Evolutionary conservation across 1,140 invertebrate species (phyloP), one percentile per base, ranked within the genome.

Genomic region (Coptotermes formosanus): DNA sequence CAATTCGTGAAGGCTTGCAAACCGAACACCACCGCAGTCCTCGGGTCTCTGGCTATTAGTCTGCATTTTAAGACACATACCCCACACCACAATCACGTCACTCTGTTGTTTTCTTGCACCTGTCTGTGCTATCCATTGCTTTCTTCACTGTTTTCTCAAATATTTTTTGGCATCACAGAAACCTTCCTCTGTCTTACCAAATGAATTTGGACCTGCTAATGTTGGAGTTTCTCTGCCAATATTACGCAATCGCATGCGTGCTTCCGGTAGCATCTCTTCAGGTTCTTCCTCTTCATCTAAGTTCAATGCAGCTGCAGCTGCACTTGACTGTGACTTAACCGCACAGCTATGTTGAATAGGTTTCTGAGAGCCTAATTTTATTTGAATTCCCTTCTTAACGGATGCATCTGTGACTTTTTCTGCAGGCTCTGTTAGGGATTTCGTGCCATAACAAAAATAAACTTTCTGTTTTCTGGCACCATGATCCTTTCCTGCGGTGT

Each of bases 171-270:
- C 94, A 92, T 98, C 97, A 90, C 96, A 97, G 90, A 98, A 98
- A 43, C 97, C 97, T 90, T 97, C 96, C 89, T 97, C 96, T 4
- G 97, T 97, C 92, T 98, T 98, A 0, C 97, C 97, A 92, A 98
- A 98, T 1, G 97, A 97, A 92, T 98, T 98, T 23, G 97, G 97
- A n/a, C 97, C 97, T 8, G 97, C 96, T 16, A 97, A 98, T 48
- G 97, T 98, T 84, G 97, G 97, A 9, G 97, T 98, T 90, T 98
- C 96, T 87, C 97, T 97, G 88, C 97, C 97, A 91, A 98, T 97
- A 92, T 98, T 98, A 91, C 96, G 94, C 97, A 98, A 98, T 87
- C 97, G 94, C 97, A 98, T 98, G 88, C 94, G 94, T 23, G 97
- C 97, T 91, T 98, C 97, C 43, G 96, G 95, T 11, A 97, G 97